Evolutionary conservation across 2,888 invertebrate species (phyloP).

Genomic region (Drosophila borealis): DNA sequence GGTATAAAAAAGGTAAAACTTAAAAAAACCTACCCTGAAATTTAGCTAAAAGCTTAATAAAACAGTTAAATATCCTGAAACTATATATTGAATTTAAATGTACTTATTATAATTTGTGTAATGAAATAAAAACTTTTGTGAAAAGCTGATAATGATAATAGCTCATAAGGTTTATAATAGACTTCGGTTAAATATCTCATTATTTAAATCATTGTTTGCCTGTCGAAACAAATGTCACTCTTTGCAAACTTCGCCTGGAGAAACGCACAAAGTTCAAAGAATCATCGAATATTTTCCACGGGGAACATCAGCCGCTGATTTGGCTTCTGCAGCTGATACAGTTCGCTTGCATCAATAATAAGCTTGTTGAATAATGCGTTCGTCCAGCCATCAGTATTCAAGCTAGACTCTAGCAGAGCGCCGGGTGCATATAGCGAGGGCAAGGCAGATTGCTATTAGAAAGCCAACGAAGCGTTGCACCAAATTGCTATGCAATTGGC

Average conservation of each 20-base stretch:
- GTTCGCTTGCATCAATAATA: constrained; percentile 19
- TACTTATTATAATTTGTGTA: too few relatives aligned
- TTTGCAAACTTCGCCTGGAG: constrained; percentile 10
- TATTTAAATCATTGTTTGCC: not conserved
- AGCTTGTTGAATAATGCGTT: constrained; percentile 22
- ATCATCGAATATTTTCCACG: constrained; percentile 8
- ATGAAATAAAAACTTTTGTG: too few relatives aligned
- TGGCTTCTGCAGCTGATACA: not conserved
- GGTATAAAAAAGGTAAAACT: too few relatives aligned
- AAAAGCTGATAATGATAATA: too few relatives aligned
- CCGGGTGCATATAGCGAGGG: not conserved
- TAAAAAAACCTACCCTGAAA: too few relatives aligned
- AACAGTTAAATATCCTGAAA: too few relatives aligned
- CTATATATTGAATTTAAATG: too few relatives aligned
- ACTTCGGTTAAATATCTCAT: not conserved
- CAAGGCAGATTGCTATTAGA: constrained; percentile 38
- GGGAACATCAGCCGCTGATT: constrained; percentile 1
- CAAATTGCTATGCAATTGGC: constrained; percentile 68
- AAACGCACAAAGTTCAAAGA: not conserved
- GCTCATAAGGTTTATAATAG: too few relatives aligned
- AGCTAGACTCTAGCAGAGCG: not conserved
- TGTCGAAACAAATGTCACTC: constrained; percentile 5
- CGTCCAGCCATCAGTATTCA: constrained; percentile 5
- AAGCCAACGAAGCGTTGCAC: constrained; percentile 31
- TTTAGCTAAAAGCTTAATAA: too few relatives aligned